Percentiles rank a stretch among this genome's conserved stretches.
Conservation (phyloP, 2,113 vertebrate genomes). For the Hippocampus barbouri region DNA sequence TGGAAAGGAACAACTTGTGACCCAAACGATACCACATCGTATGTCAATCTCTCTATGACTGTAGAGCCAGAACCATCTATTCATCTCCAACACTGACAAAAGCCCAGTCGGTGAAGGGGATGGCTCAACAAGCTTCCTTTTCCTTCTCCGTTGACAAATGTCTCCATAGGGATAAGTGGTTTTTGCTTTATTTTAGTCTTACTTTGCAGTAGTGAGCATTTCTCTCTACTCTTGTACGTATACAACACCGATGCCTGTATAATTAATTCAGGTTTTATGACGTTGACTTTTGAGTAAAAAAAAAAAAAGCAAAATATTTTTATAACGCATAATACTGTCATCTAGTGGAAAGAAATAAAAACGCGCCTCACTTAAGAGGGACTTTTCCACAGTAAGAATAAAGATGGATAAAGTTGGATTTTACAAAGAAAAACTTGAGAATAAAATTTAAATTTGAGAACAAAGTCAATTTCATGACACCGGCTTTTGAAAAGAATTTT, state of each 20-base stretch:
- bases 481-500: too few relatives aligned
- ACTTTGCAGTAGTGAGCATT: too few relatives aligned
- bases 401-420: not conserved
- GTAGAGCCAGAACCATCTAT: not conserved
- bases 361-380: not conserved
- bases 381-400: not conserved
- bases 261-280: not conserved
- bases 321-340: not conserved
- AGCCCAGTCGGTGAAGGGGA: not conserved
- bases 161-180: too few relatives aligned
- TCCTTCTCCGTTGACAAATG: too few relatives aligned
- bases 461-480: not conserved
- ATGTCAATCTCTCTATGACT: too few relatives aligned
- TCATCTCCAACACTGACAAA: not conserved
- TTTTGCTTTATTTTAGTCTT: too few relatives aligned
- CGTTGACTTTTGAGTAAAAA: not conserved
- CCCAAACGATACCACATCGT: not conserved
- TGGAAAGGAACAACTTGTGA: too few relatives aligned
- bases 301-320: too few relatives aligned
- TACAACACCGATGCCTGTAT: not conserved
- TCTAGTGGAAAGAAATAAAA: not conserved
- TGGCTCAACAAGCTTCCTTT: not conserved
- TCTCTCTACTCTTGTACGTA: not conserved
- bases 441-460: not conserved
- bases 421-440: not conserved